Base-by-base conservation (phyloP, 2,113 vertebrate species). In the Donacobius atricapilla region DNA sequence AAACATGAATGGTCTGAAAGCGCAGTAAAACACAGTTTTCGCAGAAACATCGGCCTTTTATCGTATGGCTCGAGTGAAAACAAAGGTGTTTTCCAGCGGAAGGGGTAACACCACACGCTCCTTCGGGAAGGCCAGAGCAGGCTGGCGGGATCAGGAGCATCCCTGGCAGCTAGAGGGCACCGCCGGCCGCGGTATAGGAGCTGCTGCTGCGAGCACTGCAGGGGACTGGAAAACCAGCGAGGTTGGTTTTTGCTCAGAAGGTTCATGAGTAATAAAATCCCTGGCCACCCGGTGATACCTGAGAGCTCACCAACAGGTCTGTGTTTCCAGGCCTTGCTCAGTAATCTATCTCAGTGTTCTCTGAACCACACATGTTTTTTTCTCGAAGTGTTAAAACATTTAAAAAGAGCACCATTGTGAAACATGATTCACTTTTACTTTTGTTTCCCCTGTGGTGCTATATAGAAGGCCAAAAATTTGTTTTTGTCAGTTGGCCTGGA, bases 151-250 rank as follows among this genome's bases (percentile, higher is more conserved):
- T 31, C 25, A 15, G n/a, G n/a, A 76, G 73, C 50, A 70, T 87
- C 42, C 22, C 31, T 1, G 9, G 75, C 96, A 94, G 97, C 97
- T 97, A 98, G 97, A 81, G 96, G 97, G 97, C 97, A 96, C 53
- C 48, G 61, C 89, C 0, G 44, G 75, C 95, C 89, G 48, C 16
- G 4, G 60, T 20, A 95, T 83, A 39, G 53, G 53, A 68, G 45
- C 69, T 71, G 90, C 83, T 80, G 56, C 83, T 35, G 78, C 45
- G 84, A 72, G 7, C 39, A 31, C 37, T 8, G 69, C 58, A 11
- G 75, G 42, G 31, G 13, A 22, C 57, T 44, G 70, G 17, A 47
- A 96, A 93, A 70, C 0, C 15, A 77, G 37, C 39, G 9, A 14
- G n/a, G 71, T 42, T 42, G 48, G 44, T 48, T 48, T 48, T 56